Conservation (phyloP, 2,888 invertebrate genomes). For the Amiota minor region DNA sequence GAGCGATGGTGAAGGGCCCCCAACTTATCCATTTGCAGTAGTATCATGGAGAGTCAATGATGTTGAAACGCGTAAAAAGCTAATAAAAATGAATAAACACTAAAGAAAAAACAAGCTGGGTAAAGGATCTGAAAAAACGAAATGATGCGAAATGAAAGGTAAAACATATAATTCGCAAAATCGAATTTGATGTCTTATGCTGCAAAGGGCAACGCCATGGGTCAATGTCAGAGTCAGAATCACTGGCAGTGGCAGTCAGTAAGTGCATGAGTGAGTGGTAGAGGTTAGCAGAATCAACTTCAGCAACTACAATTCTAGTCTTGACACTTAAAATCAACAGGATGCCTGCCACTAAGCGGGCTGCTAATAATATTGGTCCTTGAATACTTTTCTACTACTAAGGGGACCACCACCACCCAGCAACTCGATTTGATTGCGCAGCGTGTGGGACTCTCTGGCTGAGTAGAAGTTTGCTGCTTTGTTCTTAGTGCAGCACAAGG, state of each 20-base stretch:
- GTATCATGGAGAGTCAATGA: no score
- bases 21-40: neutral
- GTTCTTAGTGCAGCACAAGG: no score
- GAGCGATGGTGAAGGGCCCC: neutral
- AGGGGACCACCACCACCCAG: neutral
- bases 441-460: constrained; percentile 40
- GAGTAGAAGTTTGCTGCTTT: no score
- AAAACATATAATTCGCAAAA: constrained; percentile 17
- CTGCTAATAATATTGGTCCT: constrained; percentile 33
- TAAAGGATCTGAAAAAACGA: neutral
- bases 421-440: neutral
- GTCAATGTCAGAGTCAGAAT: constrained; percentile 29
- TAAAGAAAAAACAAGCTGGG: neutral
- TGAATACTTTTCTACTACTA: no score
- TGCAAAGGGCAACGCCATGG: neutral
- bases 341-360: constrained; percentile 15
- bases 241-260: constrained; percentile 25
- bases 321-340: constrained; percentile 5
- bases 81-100: neutral
- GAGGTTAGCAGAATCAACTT: no score
- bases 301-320: no score
- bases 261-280: no score
- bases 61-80: constrained; percentile 17
- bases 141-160: neutral
- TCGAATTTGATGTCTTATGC: constrained; percentile 20